Base-by-base conservation (phyloP, 1,140 invertebrate species). In the Meloidogyne hapla region DNA sequence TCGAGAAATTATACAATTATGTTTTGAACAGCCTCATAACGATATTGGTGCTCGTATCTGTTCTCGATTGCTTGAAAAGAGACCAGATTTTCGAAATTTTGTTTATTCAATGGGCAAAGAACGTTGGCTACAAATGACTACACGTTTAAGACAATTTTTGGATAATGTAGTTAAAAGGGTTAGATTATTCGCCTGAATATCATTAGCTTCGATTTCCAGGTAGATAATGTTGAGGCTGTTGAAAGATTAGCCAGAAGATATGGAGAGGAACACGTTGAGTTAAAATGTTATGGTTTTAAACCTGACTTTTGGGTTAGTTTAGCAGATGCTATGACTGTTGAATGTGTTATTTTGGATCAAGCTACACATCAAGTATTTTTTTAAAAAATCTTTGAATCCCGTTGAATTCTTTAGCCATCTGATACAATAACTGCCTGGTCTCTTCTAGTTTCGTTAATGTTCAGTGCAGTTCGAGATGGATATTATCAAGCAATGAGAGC, bases 251-350 rank as follows among this genome's bases (percentile, higher is more conserved):
- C 83, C 5, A 69, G 74, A 33, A 71, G 67, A 40, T 85, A 85
- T 69, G 83, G 83, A 15, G 83, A 85, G 42, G 81, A 82, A 48
- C 83, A 85, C 38, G 83, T 86, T 18, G 76, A 80, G 23, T 67
- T 85, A 48, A 85, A 86, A 56, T 69, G 65, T 28, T 85, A 78
- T 45, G 83, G 83, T 13, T 85, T 86, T 61, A 85, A 85, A 61
- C 83, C 83, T 5, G 83, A 85, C 67, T 86, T 85, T 64, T 85
- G 83, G 83, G 83, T 85, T 1, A 78, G 79, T 23, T 61, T 86
- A 18, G 83, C 83, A 1, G 83, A 85, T 70, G 84, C 83, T 9
- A 84, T 86, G 56, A 86, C 80, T 5, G 76, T 85, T 15, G 83
- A 85, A 77, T 79, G 84, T 23, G 77, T 84, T 56, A 84, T 84